Evolutionary conservation across 2,113 vertebrate species (phyloP), one percentile per base, ranked within the genome.

Genomic region (Myotis lucifugus): DNA sequence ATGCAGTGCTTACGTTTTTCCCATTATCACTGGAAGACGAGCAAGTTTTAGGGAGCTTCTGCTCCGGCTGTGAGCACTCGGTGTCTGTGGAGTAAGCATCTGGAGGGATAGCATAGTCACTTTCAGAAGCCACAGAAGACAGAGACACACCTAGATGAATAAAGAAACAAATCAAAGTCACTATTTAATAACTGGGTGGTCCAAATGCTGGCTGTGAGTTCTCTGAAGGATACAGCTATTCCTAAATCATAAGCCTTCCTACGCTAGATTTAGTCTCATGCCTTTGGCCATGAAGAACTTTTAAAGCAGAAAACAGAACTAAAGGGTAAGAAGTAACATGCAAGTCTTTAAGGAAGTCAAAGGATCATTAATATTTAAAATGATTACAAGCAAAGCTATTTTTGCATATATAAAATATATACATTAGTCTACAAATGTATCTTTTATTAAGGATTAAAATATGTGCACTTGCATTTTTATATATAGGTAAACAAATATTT

Each of bases 101-200:
- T 11, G 99, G 99, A 32, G 99, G 99, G 96, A 99, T 99, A 91
- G 99, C 99, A 13, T 99, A 99, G 95, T 99, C 99, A n/a, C 99
- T 98, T 97, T 99, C 99, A 5, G 99, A 99, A 27, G 99, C 98
- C 98, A 99, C 97, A 0, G 99, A 99, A 23, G 99, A 99, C 96
- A 99, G 97, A 87, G 99, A 99, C 37, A 99, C 99, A 48, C 99
- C 99, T 99, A 97, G 32, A 46, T 27, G 73, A 96, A 95, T 18
- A 97, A 91, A 64, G 83, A 61, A 88, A 93, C 50, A 7, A 87
- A 66, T 29, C 3, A 81, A 61, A 69, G 34, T 96, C 76, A 46
- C 0, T 37, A 2, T 70, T 77, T 83, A 52, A 73, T 34, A 67
- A 29, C 0, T 27, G 21, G 2, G 37, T 37, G 34, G 56, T 34